phyloP scores from a whole-genome alignment of 2,797 vertebrate species.

The Pelochelys cantorii region DNA sequence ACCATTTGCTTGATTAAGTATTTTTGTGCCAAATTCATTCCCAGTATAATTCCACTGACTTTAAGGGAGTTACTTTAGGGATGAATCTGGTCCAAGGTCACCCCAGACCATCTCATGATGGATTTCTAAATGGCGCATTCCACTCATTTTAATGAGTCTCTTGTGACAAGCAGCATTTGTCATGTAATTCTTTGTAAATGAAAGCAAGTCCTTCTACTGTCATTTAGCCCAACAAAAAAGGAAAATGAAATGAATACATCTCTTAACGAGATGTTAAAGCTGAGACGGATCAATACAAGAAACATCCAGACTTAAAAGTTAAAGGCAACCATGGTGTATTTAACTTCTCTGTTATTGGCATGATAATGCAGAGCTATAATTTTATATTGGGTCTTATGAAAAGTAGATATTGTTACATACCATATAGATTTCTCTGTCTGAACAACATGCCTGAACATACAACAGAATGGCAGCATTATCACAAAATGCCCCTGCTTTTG shows the following conservation, averaged over 20 bases:
- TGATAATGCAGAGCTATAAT: constrained; percentile 6
- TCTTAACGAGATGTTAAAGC: background rate
- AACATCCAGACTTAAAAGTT: constrained; percentile 18
- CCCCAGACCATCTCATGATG: constrained; percentile 14
- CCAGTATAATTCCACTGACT: background rate
- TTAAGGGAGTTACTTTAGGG: constrained; percentile 6
- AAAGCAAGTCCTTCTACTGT: background rate
- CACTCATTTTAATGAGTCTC: background rate
- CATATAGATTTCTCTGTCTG: background rate
- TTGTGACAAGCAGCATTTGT: background rate
- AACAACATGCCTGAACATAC: constrained; percentile 3
- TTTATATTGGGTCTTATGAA: constrained; percentile 27
- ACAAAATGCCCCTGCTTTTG: constrained; percentile 35
- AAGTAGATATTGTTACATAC: background rate
- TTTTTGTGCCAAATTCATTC: background rate
- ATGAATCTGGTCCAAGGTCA: constrained; percentile 9
- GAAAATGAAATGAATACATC: constrained; percentile 42
- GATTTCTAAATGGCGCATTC: constrained; percentile 11
- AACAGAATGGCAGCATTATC: background rate
- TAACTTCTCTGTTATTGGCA: constrained; percentile 27
- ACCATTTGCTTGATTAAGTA: background rate
- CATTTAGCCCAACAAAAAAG: background rate
- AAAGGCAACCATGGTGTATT: background rate
- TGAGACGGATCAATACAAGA: constrained; percentile 26
- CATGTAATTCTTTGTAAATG: background rate